Conservation (phyloP, 2,888 invertebrate species). For the Coenonympha arcania region DNA sequence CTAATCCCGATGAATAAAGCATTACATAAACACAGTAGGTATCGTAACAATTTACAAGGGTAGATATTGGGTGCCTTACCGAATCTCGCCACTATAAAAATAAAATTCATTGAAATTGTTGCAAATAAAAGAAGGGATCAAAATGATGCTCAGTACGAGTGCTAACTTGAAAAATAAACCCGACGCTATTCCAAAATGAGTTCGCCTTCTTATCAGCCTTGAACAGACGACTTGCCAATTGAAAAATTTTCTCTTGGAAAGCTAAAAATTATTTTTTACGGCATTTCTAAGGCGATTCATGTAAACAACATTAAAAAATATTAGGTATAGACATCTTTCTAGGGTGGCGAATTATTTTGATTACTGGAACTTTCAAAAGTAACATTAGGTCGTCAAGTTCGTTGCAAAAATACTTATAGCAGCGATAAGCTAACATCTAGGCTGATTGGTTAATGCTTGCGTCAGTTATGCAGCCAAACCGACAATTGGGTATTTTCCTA, state of each 20-base stretch:
- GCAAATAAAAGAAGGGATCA: slow-evolving; percentile 2
- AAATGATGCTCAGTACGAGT: slow-evolving; percentile 7
- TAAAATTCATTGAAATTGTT: slow-evolving; percentile 2
- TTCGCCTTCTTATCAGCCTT: slow-evolving; percentile 21
- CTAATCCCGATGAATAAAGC: neutral
- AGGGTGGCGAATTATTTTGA: too few relatives aligned
- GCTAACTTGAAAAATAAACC: slow-evolving; percentile 16
- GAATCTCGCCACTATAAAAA: neutral
- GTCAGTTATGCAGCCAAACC: too few relatives aligned
- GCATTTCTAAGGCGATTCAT: too few relatives aligned
- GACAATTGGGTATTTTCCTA: too few relatives aligned
- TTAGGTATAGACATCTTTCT: too few relatives aligned
- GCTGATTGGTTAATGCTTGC: too few relatives aligned
- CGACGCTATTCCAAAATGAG: slow-evolving; percentile 14
- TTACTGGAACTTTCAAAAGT: too few relatives aligned
- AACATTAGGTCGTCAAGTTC: too few relatives aligned
- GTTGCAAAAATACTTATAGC: too few relatives aligned
- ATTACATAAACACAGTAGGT: neutral
- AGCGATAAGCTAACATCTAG: too few relatives aligned
- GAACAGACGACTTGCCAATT: slow-evolving; percentile 18
- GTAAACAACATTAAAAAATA: too few relatives aligned
- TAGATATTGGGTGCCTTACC: neutral
- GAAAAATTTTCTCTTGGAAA: slow-evolving; percentile 6
- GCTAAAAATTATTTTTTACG: too few relatives aligned
- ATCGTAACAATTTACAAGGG: neutral